phyloP scores from a whole-genome alignment of 2,797 vertebrate species.

The Helarctos malayanus region DNA sequence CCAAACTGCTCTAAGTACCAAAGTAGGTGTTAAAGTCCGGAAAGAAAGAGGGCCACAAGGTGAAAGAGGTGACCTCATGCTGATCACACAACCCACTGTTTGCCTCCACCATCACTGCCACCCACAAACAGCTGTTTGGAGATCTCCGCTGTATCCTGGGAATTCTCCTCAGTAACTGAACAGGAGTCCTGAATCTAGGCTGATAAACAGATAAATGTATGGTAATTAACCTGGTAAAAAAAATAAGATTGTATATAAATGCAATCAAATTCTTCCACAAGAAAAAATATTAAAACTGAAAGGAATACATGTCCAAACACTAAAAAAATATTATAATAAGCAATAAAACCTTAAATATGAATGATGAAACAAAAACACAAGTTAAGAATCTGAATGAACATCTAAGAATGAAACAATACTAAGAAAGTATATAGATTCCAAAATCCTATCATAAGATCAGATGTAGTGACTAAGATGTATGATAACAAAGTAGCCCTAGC shows the following conservation, averaged over 20 bases:
- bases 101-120: slow-evolving; percentile 69
- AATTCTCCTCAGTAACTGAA: slow-evolving; percentile 66
- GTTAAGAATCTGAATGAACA: slow-evolving; percentile 29
- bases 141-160: slow-evolving; percentile 53
- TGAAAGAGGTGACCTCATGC: slow-evolving; percentile 75
- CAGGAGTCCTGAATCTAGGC: slow-evolving; percentile 48
- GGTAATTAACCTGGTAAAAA: slow-evolving; percentile 26
- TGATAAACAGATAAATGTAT: slow-evolving; percentile 36
- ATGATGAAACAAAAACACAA: slow-evolving; percentile 50
- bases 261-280: slow-evolving; percentile 26
- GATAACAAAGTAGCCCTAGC: not conserved
- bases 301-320: not conserved
- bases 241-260: slow-evolving; percentile 25
- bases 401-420: not conserved
- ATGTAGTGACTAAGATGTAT: not conserved
- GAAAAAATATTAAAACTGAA: slow-evolving; percentile 27
- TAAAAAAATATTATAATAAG: not conserved
- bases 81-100: slow-evolving; percentile 76
- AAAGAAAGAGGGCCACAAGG: slow-evolving; percentile 75
- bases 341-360: slow-evolving; percentile 34
- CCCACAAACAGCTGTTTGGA: slow-evolving; percentile 84
- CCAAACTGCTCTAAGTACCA: slow-evolving; percentile 57
- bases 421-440: slow-evolving; percentile 23
- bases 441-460: slow-evolving; percentile 14
- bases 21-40: slow-evolving; percentile 80